A percentile compares a stretch with the other conserved stretches of the same genome.
Conservation (phyloP, 2,113 vertebrate genomes). For the Ceyx melanurus region DNA sequence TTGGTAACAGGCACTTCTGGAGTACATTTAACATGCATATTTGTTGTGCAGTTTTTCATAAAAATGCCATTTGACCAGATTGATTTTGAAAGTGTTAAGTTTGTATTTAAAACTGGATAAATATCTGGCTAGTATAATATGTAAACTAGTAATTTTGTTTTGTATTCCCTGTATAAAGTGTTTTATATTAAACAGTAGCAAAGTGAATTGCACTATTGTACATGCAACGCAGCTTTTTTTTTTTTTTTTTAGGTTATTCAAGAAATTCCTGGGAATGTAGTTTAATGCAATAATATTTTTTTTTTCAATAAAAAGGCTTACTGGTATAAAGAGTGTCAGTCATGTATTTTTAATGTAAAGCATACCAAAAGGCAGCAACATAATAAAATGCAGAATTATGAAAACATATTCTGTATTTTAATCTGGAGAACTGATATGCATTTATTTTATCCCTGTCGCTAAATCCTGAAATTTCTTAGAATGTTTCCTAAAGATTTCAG, state of each 20-base stretch:
- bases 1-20: conserved; percentile 4
- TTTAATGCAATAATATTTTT: conserved; percentile 84
- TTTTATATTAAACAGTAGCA: conserved; percentile 78
- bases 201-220: conserved; percentile 82
- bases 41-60: conserved; percentile 54
- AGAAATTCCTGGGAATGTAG: conserved; percentile 78
- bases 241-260: conserved; percentile 69
- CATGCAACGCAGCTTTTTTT: conserved; percentile 70
- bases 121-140: conserved; percentile 65
- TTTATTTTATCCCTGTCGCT: conserved; percentile 72
- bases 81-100: conserved; percentile 61
- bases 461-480: conserved; percentile 71
- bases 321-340: conserved; percentile 67
- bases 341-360: conserved; percentile 71
- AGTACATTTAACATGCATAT: conserved; percentile 29
- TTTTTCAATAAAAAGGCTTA: conserved; percentile 72
- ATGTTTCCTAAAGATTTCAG: conserved; percentile 75
- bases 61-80: conserved; percentile 37
- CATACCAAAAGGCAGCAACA: conserved; percentile 62
- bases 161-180: conserved; percentile 75
- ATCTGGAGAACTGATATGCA: conserved; percentile 61
- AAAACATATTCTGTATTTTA: conserved; percentile 74
- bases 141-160: conserved; percentile 73
- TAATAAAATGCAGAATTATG: conserved; percentile 58
- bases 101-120: conserved; percentile 64